phyloP scores from a whole-genome alignment of 2,888 invertebrate genomes.

The Eupithecia subumbrata region DNA sequence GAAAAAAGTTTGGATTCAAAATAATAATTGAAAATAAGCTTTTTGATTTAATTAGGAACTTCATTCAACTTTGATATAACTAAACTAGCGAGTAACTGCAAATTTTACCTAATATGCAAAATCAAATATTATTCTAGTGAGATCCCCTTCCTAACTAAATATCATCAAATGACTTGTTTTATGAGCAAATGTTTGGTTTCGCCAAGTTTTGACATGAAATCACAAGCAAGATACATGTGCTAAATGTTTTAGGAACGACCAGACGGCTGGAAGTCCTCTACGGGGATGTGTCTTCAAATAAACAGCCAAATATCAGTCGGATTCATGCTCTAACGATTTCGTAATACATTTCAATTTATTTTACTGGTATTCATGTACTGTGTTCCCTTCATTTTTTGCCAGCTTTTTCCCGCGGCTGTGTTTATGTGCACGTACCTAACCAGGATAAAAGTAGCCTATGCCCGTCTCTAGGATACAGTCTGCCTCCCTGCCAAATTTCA shows the following conservation, averaged over 20 bases:
- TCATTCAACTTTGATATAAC: neutral
- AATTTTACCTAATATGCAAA: conserved; percentile 15
- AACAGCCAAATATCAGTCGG: too few species aligned
- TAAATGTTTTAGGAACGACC: neutral
- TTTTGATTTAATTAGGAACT: neutral
- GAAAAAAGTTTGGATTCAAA: neutral
- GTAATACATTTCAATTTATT: too few species aligned
- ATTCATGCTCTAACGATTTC: too few species aligned
- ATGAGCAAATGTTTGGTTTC: conserved; percentile 36
- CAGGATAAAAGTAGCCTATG: too few species aligned
- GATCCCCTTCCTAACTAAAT: conserved; percentile 33
- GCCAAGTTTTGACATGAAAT: conserved; percentile 27
- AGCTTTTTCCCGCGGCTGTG: too few species aligned
- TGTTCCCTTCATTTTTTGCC: neutral
- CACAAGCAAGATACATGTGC: conserved; percentile 21
- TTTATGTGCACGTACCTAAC: too few species aligned
- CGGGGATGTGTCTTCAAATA: neutral
- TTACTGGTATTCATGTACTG: too few species aligned
- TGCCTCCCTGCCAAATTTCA: too few species aligned
- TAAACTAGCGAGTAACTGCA: neutral
- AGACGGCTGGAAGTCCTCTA: neutral
- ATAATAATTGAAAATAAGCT: neutral
- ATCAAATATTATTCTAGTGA: conserved; percentile 26
- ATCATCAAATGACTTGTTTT: conserved; percentile 40
- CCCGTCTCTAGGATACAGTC: too few species aligned